These are phyloP conservation scores for Bombus superbus DNA, from an alignment of 1,140 invertebrate species.

Conservation along the genomic window DNA sequence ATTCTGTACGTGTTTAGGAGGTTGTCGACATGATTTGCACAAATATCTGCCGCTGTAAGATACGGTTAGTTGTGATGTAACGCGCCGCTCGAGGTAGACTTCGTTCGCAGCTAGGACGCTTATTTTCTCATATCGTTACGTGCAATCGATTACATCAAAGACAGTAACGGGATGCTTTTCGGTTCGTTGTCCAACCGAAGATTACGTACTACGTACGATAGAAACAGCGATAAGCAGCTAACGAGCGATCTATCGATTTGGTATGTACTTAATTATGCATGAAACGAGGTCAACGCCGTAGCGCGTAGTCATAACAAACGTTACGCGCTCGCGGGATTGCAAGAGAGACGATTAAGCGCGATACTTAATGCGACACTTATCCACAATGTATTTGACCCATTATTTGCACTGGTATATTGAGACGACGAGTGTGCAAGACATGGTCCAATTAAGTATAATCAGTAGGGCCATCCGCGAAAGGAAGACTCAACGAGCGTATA, in stretches of 20 bases:
- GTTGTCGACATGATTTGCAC: not conserved
- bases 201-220: not conserved
- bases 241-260: slow-evolving; percentile 8
- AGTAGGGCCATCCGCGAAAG: slow-evolving; percentile 49
- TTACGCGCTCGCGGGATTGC: not conserved
- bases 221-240: not conserved
- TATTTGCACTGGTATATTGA: slow-evolving; percentile 2
- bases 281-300: slow-evolving; percentile 27
- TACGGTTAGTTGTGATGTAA: not conserved
- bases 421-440: slow-evolving; percentile 34
- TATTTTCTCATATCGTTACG: too few relatives aligned
- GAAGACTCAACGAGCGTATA: slow-evolving; percentile 51
- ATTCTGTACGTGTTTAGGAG: not conserved
- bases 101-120: not conserved
- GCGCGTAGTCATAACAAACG: slow-evolving; percentile 3
- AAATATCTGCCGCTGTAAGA: not conserved
- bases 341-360: slow-evolving; percentile 25
- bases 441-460: slow-evolving; percentile 59
- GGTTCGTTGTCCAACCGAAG: not conserved
- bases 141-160: not conserved
- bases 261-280: slow-evolving; percentile 6
- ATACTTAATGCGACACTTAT: slow-evolving; percentile 46
- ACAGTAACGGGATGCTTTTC: not conserved
- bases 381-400: slow-evolving; percentile 43
- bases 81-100: not conserved